Evolutionary conservation across 2,888 invertebrate genomes (phyloP).

Genomic region (Notodonta dromedarius): DNA sequence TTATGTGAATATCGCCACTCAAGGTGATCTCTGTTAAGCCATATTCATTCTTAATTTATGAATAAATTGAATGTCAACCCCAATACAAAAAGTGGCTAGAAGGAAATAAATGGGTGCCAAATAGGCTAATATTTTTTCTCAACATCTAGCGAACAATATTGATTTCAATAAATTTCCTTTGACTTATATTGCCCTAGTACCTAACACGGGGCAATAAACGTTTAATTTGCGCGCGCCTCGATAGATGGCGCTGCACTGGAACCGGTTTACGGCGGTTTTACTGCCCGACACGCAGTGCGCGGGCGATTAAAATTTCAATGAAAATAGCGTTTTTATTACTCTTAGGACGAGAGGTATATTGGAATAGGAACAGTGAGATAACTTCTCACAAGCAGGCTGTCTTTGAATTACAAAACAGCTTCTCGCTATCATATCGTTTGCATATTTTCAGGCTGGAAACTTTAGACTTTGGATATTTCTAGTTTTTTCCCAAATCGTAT

Average conservation of each 20-base stretch:
- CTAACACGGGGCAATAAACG: slow-evolving; percentile 21
- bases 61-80: too few species aligned
- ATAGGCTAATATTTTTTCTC: not conserved
- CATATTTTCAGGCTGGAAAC: too few species aligned
- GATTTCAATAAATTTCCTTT: slow-evolving; percentile 28
- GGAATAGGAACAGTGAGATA: not conserved
- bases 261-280: slow-evolving; percentile 45
- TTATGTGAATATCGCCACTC: too few species aligned
- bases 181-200: slow-evolving; percentile 14
- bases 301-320: slow-evolving; percentile 44
- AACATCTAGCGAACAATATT: slow-evolving; percentile 5
- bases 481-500: too few species aligned
- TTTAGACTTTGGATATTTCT: too few species aligned
- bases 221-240: slow-evolving; percentile 25
- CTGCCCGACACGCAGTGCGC: slow-evolving; percentile 36
- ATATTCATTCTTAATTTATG: too few species aligned
- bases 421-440: too few species aligned
- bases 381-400: not conserved
- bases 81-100: too few species aligned
- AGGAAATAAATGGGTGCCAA: too few species aligned
- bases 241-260: slow-evolving; percentile 33
- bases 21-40: too few species aligned
- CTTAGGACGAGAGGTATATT: not conserved
- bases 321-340: slow-evolving; percentile 21
- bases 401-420: not conserved